Conservation (phyloP, 1,140 invertebrate species). For the Temnothorax nylanderi region DNA sequence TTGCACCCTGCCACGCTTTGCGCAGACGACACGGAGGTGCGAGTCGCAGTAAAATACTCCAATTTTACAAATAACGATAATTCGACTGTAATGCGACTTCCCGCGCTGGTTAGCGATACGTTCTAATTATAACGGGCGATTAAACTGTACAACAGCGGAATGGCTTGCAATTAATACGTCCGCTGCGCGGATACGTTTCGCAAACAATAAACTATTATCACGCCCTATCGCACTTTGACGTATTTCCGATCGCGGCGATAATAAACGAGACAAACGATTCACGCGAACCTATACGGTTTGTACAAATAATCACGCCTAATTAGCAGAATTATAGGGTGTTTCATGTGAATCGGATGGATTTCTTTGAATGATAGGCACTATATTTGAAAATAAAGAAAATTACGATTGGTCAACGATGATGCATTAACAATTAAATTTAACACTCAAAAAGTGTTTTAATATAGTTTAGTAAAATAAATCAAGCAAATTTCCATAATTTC, state of each 20-base stretch:
- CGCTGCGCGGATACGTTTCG: slow-evolving; percentile 31
- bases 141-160: slow-evolving; percentile 55
- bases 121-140: slow-evolving; percentile 51
- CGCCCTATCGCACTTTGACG: slow-evolving; percentile 39
- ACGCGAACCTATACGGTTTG: neutral
- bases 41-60: neutral
- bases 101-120: slow-evolving; percentile 13
- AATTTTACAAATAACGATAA: neutral
- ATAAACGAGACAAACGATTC: slow-evolving; percentile 30
- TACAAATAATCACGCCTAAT: slow-evolving; percentile 1
- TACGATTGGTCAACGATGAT: neutral
- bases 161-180: slow-evolving; percentile 52
- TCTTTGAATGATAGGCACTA: neutral
- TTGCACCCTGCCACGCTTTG: neutral
- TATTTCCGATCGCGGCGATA: slow-evolving; percentile 44
- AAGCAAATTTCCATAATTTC: neutral
- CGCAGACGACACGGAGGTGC: neutral
- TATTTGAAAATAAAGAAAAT: neutral
- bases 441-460: neutral
- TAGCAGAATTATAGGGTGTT: neutral
- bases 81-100: neutral
- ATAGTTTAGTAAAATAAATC: neutral
- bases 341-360: neutral
- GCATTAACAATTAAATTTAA: neutral
- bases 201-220: slow-evolving; percentile 72